Percentiles rank a stretch among this genome's conserved stretches.
Conservation (phyloP, 2,113 vertebrate species). For the Neodontobutis hainanensis region DNA sequence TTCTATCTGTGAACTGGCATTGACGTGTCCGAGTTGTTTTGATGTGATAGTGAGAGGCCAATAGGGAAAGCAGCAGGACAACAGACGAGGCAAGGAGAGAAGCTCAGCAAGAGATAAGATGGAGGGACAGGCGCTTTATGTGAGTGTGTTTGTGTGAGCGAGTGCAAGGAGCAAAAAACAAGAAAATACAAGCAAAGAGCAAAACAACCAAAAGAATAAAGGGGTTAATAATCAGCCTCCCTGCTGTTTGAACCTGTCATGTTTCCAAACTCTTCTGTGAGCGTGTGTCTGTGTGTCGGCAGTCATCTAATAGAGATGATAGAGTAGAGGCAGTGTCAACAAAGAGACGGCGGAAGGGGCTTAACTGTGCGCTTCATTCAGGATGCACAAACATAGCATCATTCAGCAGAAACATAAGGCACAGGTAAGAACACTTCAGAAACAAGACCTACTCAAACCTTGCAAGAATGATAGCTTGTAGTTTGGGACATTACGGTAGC, state of each 20-base stretch:
- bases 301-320: slow-evolving; percentile 20
- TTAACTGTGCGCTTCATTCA: slow-evolving; percentile 26
- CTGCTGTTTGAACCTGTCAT: slow-evolving; percentile 15
- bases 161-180: background rate
- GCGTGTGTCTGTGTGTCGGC: slow-evolving; percentile 9
- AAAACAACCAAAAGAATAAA: background rate
- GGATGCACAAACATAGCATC: background rate
- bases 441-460: background rate
- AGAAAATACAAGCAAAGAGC: background rate
- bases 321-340: slow-evolving; percentile 42
- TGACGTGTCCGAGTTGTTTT: slow-evolving; percentile 13
- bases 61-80: slow-evolving; percentile 36
- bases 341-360: slow-evolving; percentile 16
- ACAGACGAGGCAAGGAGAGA: slow-evolving; percentile 29
- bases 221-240: slow-evolving; percentile 28
- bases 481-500: too few species aligned
- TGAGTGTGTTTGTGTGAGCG: slow-evolving; percentile 11
- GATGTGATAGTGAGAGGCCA: slow-evolving; percentile 28
- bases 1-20: slow-evolving; percentile 9
- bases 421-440: background rate
- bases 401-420: background rate
- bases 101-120: slow-evolving; percentile 33
- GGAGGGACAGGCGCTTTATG: slow-evolving; percentile 6
- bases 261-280: slow-evolving; percentile 1
- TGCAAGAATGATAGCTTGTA: too few species aligned